Conservation (phyloP, 53 echinoderm and acorn worm genomes). For the Mesocentrotus franciscanus region DNA sequence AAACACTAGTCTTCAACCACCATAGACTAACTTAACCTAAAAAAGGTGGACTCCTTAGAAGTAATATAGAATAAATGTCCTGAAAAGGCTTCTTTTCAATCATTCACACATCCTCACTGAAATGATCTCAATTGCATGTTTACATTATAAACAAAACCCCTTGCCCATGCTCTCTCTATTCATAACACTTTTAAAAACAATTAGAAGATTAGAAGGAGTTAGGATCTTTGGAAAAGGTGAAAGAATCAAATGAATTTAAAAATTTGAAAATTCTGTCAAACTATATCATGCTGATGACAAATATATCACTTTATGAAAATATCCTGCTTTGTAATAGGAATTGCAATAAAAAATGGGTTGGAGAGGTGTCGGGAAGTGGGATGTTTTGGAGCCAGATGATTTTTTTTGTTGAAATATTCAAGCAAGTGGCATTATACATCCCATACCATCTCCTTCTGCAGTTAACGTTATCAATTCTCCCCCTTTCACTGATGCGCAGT, state of each 20-base stretch:
- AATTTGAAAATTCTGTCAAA: neutral
- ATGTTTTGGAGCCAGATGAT: neutral
- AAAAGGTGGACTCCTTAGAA: too few relatives aligned
- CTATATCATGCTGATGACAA: neutral
- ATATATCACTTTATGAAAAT: neutral
- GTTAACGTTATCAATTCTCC: slow-evolving; percentile 39
- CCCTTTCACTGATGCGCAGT: slow-evolving; percentile 18
- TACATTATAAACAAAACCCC: too few relatives aligned
- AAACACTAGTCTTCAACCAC: neutral
- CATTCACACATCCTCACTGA: too few relatives aligned
- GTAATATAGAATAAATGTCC: too few relatives aligned
- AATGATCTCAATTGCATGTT: too few relatives aligned
- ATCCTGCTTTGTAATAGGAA: neutral
- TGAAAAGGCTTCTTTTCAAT: too few relatives aligned
- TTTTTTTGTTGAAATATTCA: neutral
- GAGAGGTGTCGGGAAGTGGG: neutral
- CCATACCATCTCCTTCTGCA: slow-evolving; percentile 13
- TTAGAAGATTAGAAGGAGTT: neutral
- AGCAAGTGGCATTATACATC: neutral
- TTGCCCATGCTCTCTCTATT: too few relatives aligned
- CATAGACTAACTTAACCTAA: neutral
- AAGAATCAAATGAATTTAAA: neutral
- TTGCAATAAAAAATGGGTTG: neutral
- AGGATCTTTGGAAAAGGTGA: neutral
- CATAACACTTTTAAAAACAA: too few relatives aligned